A percentile compares a stretch with the other conserved stretches of the same genome.
phyloP scores from a whole-genome alignment of 2,888 invertebrate species.

The Sminthurinus aureus region DNA sequence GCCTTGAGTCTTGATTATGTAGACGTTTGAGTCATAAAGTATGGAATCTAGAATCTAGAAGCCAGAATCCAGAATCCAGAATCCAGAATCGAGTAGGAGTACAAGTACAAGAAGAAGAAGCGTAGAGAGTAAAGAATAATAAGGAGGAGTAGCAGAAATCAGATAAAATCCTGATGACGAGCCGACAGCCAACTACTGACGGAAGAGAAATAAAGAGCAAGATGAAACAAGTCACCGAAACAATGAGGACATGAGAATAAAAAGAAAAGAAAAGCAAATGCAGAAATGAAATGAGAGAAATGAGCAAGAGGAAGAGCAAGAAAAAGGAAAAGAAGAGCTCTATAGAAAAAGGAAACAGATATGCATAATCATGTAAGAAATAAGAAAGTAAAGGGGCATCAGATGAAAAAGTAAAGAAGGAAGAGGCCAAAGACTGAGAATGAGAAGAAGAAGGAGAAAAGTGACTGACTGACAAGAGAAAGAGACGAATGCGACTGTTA shows the following conservation, averaged over 20 bases:
- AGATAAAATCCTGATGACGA: constrained; percentile 28
- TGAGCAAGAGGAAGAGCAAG: background rate
- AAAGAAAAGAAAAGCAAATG: background rate
- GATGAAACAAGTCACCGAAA: background rate
- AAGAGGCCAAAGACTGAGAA: background rate
- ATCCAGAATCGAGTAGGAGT: background rate
- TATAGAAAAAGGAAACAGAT: no score
- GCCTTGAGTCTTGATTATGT: background rate
- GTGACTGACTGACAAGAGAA: constrained; percentile 22
- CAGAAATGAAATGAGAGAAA: background rate
- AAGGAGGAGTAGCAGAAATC: constrained; percentile 18
- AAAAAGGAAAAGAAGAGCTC: no score
- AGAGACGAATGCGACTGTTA: constrained; percentile 31
- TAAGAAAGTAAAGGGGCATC: background rate
- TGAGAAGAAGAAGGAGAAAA: background rate
- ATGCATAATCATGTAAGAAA: no score
- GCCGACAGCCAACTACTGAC: no score
- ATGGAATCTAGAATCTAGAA: no score
- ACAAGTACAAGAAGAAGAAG: background rate
- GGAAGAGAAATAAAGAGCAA: no score
- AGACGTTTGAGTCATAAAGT: background rate
- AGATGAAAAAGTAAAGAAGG: background rate
- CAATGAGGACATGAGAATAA: background rate
- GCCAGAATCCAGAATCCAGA: no score
- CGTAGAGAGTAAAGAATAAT: background rate